phyloP scores from a whole-genome alignment of 2,113 vertebrate genomes.

The Nothocercus nigrocapillus region DNA sequence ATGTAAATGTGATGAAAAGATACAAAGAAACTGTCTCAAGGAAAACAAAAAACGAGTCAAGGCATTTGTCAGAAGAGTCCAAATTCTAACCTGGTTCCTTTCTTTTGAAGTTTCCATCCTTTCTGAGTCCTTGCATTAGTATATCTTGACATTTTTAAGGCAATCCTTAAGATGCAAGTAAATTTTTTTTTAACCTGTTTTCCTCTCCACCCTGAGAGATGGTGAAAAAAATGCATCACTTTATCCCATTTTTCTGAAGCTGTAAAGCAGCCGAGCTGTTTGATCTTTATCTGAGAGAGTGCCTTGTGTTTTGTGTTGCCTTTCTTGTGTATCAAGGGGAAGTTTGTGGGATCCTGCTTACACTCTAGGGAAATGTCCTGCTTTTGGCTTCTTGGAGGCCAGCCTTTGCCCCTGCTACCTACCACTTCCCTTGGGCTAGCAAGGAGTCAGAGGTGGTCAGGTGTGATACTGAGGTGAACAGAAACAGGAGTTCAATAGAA shows the following conservation, averaged over 20 bases:
- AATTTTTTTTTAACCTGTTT: fast-evolving
- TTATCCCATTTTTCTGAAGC: neutral
- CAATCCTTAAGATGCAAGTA: neutral
- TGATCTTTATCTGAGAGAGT: neutral
- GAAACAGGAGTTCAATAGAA: neutral
- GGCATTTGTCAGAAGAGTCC: neutral
- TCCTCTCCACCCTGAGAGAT: neutral
- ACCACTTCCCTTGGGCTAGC: neutral
- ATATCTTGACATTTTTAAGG: neutral
- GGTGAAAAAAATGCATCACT: neutral
- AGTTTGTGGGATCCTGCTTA: fast-evolving
- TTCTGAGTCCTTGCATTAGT: neutral
- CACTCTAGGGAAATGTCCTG: neutral
- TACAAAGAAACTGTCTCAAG: neutral
- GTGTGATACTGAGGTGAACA: neutral
- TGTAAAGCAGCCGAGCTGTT: neutral
- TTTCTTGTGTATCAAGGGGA: neutral
- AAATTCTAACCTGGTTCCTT: neutral
- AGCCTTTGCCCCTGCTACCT: fast-evolving
- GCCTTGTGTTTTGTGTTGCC: neutral
- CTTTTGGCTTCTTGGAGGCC: neutral
- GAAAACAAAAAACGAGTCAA: neutral
- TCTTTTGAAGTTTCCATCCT: neutral
- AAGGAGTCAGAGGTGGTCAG: neutral
- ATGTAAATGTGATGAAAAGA: neutral